These are phyloP conservation scores for Drosophila paucipuncta DNA, from an alignment of 2,888 invertebrate species.

Conservation along the genomic window DNA sequence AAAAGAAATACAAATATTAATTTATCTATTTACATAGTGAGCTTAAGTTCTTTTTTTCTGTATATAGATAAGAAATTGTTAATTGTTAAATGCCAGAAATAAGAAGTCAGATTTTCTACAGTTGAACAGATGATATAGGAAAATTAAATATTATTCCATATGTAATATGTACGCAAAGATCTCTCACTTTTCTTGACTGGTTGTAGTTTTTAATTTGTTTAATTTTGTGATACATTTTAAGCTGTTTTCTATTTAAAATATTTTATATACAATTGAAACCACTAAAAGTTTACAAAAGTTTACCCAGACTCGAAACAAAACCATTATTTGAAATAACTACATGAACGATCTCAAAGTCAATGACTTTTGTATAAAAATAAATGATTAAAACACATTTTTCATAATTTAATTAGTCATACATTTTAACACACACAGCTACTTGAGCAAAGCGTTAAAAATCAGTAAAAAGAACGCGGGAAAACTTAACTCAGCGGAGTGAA, in stretches of 20 bases:
- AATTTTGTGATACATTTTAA: no score
- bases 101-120: neutral
- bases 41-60: neutral
- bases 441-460: constrained; percentile 50
- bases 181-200: neutral
- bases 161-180: neutral
- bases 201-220: neutral
- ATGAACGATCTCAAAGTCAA: constrained; percentile 42
- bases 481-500: constrained; percentile 50
- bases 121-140: neutral
- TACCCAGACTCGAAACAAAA: neutral
- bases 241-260: no score
- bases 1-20: neutral
- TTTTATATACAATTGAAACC: neutral
- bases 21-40: neutral
- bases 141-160: neutral
- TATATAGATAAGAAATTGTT: constrained; percentile 25
- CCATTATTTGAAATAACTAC: constrained; percentile 12
- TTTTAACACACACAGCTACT: constrained; percentile 39
- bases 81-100: constrained; percentile 14
- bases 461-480: constrained; percentile 64
- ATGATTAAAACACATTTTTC: constrained; percentile 50
- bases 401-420: constrained; percentile 68
- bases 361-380: constrained; percentile 44
- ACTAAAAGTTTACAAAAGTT: constrained; percentile 2